Conservation (phyloP, 2,888 invertebrate species). For the Drosophila atroscutellata region DNA sequence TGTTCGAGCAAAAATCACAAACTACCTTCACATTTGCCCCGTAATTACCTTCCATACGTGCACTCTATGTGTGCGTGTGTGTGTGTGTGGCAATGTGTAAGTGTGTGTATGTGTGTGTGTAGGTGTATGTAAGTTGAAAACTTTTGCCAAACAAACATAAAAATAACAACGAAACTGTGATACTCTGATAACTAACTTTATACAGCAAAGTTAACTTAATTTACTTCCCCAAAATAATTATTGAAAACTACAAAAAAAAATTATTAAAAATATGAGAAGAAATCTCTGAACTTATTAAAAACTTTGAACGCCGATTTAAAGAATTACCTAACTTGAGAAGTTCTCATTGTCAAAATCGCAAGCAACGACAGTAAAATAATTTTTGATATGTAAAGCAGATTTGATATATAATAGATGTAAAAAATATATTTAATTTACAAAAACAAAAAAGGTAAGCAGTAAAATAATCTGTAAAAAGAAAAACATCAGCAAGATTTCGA, state of each 20-base stretch:
- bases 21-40: conserved; percentile 63
- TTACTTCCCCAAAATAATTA: not conserved
- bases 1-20: conserved; percentile 74
- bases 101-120: conserved; percentile 13
- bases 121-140: conserved; percentile 43
- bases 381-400: no score
- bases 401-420: not conserved
- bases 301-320: not conserved
- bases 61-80: conserved; percentile 11
- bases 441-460: not conserved
- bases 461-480: not conserved
- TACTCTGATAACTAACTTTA: not conserved
- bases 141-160: conserved; percentile 32
- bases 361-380: no score
- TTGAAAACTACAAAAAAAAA: not conserved
- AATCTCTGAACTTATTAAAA: not conserved
- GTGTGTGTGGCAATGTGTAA: conserved; percentile 16
- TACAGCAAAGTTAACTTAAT: not conserved
- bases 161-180: not conserved
- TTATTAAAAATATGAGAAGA: not conserved
- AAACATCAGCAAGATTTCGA: not conserved
- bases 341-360: no score
- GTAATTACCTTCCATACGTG: conserved; percentile 67
- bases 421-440: not conserved
- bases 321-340: not conserved